Base-by-base conservation (phyloP, 1,140 invertebrate species). In the Trichonephila clavata region DNA sequence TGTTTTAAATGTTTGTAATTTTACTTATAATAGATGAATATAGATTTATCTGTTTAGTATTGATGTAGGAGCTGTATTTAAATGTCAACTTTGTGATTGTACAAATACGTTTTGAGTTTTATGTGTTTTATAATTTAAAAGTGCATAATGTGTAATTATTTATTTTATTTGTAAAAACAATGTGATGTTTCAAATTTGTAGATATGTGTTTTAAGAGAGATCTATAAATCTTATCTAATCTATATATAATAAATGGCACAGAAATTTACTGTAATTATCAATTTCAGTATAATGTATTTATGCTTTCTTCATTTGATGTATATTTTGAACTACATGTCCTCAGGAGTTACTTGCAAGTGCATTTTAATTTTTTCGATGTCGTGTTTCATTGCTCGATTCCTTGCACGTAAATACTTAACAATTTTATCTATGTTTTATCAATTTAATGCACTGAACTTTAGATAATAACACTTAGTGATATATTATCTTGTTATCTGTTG, bases 51-150 rank as follows among this genome's bases (percentile, higher is more conserved):
- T 91, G 89, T 91, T 57, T 91, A 91, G 89, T 27, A 83, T 83
- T 43, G 18, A 83, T 68, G 80, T 80, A 90, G 71, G 16, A 77
- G 50, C 27, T 90, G 88, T 80, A 90, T 90, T 90, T 90, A 71
- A 90, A 90, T 90, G 88, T 90, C 80, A 90, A 77, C 68, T 91
- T 91, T 61, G 89, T 83, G 89, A 83, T 91, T 91, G 89, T 91
- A 91, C 59, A 91, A 91, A 91, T 91, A 60, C 71, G 27, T 77
- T 77, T 77, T 77, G 32, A 77, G 71, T 77, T 77, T 32, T 77
- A 27, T 24, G 39, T 68, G 59, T 88, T 68, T 32, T n/a, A 60
- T 91, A 68, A 61, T 92, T 50, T 92, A 57, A 65, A 57, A 86
- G 63, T 68, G 27, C 21, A 86, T 50, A 57, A 0, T 32, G 32